Base-by-base conservation (phyloP, 1,140 invertebrate species). In the Drosophila pachea region DNA sequence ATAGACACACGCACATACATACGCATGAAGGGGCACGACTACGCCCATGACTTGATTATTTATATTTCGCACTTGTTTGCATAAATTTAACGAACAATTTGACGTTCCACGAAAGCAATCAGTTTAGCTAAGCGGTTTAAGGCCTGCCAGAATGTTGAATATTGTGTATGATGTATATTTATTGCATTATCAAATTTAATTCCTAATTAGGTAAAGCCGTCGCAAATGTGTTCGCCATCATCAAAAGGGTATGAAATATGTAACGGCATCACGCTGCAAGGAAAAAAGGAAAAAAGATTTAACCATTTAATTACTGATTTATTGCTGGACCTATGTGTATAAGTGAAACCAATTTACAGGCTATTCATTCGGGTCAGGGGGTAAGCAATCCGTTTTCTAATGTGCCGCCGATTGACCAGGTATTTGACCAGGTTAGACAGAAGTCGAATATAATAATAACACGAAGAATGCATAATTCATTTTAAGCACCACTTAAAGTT, bases 401-500 rank as follows among this genome's bases (percentile, higher is more conserved):
- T 63, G 60, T 63, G 53, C 22, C 32, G 22, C 29, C 61, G 64
- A 67, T 79, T 64, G 55, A 29, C 12, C 22, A 36, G 29, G 16
- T 45, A 63, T 45, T 22, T 22, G 22, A n/a, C 38, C 8, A 55
- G 31, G 8, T 59, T 43, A 61, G 40, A 65, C 52, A 59, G 22
- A 32, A 60, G 14, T 45, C 59, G 56, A 61, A 63, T 63, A 74
- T 65, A 64, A 78, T 65, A 64, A 78, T 61, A 82, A 64, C 53
- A 52, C 60, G 11, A 68, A 65, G 61, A 78, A 75, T 78, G 79
- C 79, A 84, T 83, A 84, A 83, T 86, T 83, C 79, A 86, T 76
- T 86, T 83, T 84, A 83, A 83, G 79, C 79, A 83, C 79, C 76
- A 83, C 79, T 84, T 83, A 84, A 77, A 64, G 76, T 78, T 84